Conservation (phyloP, 2,888 invertebrate species). For the Drosophila subsilvestris region DNA sequence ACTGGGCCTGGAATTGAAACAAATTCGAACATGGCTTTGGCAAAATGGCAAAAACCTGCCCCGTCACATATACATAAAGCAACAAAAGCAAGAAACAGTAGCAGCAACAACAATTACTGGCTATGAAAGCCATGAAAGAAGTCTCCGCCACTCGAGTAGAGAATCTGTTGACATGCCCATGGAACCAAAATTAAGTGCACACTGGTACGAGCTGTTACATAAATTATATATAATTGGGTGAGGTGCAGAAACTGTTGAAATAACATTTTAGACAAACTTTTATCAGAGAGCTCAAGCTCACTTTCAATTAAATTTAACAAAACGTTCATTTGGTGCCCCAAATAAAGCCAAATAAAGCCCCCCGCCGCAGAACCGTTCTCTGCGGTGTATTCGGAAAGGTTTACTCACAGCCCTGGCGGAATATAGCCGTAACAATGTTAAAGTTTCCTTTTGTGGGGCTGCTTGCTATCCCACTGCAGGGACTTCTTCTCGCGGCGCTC, state of each 20-base stretch:
- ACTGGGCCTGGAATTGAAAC: constrained; percentile 68
- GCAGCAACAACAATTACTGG: constrained; percentile 49
- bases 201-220: constrained; percentile 18
- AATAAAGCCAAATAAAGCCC: too few relatives aligned
- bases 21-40: constrained; percentile 73
- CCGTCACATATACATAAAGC: constrained; percentile 64
- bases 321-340: too few relatives aligned
- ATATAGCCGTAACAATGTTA: background rate
- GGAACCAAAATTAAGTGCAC: constrained; percentile 52
- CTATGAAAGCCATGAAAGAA: constrained; percentile 39
- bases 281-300: background rate
- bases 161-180: constrained; percentile 60
- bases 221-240: too few relatives aligned
- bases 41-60: constrained; percentile 52
- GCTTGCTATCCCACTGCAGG: background rate
- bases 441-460: background rate
- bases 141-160: constrained; percentile 14
- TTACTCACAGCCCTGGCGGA: too few relatives aligned
- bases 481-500: constrained; percentile 17
- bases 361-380: background rate
- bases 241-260: too few relatives aligned
- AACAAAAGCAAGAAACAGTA: constrained; percentile 29
- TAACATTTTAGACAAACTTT: background rate
- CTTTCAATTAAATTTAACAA: background rate
- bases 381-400: background rate